Conservation (phyloP, 2,888 invertebrate genomes). For the Hyppa rectilinea region DNA sequence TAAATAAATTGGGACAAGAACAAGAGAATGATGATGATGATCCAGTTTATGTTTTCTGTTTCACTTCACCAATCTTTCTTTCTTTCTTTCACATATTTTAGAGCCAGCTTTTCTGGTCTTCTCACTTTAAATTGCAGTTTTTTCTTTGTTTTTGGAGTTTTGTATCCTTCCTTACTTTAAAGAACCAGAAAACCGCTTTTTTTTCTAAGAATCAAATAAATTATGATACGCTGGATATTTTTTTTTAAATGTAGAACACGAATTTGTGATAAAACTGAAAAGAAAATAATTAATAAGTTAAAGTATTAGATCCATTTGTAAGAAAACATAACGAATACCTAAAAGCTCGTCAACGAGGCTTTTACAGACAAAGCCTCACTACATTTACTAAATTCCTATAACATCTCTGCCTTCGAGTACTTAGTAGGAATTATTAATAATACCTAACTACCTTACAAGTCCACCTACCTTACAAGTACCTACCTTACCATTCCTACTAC, state of each 20-base stretch:
- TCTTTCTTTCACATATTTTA: too few relatives aligned
- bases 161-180: too few relatives aligned
- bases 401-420: conserved; percentile 5
- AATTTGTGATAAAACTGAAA: neutral
- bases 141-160: too few relatives aligned
- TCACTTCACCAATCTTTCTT: too few relatives aligned
- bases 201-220: neutral
- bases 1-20: too few relatives aligned
- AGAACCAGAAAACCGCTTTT: neutral
- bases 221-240: neutral
- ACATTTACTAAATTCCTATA: conserved; percentile 5
- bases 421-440: conserved; percentile 35
- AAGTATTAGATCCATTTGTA: neutral
- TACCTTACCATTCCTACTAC: conserved; percentile 1
- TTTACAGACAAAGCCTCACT: conserved; percentile 3
- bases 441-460: conserved; percentile 5
- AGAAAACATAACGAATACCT: neutral
- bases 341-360: conserved; percentile 8
- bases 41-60: too few relatives aligned
- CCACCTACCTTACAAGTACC: neutral
- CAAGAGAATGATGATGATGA: too few relatives aligned
- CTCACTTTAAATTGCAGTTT: neutral
- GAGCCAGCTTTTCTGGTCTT: neutral
- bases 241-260: neutral
- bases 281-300: neutral